Conservation (phyloP, 2,113 vertebrate genomes). For the Boleophthalmus pectinirostris region DNA sequence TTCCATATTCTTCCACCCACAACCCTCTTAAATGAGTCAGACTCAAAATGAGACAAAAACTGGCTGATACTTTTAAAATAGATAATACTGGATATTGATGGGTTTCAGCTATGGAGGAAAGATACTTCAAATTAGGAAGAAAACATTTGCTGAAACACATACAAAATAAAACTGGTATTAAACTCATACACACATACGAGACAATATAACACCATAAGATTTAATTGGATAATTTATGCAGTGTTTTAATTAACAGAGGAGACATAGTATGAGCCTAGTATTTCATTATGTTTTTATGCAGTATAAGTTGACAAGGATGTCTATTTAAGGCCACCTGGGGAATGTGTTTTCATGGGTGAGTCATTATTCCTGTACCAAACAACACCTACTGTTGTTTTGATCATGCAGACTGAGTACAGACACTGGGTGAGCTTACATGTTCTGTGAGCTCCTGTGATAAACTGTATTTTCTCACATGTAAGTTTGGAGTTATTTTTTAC, state of each 20-base stretch:
- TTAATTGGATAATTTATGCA: background rate
- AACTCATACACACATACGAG: background rate
- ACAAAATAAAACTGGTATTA: too few relatives aligned
- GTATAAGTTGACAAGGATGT: background rate
- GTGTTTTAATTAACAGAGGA: background rate
- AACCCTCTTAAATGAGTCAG: too few relatives aligned
- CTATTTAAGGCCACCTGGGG: background rate
- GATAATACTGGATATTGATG: too few relatives aligned
- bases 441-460: background rate
- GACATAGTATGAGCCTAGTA: background rate
- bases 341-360: background rate
- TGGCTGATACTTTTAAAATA: too few relatives aligned
- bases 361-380: constrained; percentile 5
- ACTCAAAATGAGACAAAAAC: too few relatives aligned
- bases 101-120: too few relatives aligned
- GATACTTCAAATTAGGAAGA: too few relatives aligned
- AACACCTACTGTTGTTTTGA: constrained; percentile 3
- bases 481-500: background rate
- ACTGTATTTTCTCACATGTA: background rate
- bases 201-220: too few relatives aligned
- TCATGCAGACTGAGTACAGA: background rate
- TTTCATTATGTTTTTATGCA: background rate
- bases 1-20: too few relatives aligned
- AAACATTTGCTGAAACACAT: too few relatives aligned
- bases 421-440: background rate